A percentile compares a stretch with the other conserved stretches of the same genome.
These are phyloP conservation scores for Colletes gigas DNA, from an alignment of 1,140 invertebrate genomes.

Conservation along the genomic window DNA sequence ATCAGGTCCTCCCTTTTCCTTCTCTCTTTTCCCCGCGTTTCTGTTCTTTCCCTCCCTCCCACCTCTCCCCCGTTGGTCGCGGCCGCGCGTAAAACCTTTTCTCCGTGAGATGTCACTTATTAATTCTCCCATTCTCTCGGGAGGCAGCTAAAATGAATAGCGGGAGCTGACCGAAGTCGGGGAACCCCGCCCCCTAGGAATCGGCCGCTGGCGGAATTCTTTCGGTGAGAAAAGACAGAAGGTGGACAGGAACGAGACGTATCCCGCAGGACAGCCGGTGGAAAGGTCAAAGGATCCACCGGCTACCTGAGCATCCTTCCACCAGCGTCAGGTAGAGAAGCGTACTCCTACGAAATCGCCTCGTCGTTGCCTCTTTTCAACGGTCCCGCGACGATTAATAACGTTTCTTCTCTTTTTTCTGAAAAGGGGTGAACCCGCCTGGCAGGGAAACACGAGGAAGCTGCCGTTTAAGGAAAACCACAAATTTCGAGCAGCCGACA, in stretches of 20 bases:
- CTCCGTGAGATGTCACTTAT: constrained; percentile 79
- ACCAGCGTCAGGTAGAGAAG: constrained; percentile 29
- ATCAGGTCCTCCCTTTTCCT: constrained; percentile 6
- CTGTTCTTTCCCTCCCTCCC: constrained; percentile 25
- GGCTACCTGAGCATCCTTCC: constrained; percentile 74
- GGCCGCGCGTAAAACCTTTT: constrained; percentile 74
- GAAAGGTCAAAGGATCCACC: constrained; percentile 75
- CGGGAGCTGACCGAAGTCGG: constrained; percentile 53
- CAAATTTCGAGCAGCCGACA: constrained; percentile 38
- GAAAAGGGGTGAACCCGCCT: constrained; percentile 38
- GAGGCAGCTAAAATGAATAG: constrained; percentile 71
- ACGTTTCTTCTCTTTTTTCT: constrained; percentile 15
- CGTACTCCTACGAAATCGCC: constrained; percentile 18
- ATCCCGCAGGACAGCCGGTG: constrained; percentile 68
- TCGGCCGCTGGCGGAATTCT: constrained; percentile 66
- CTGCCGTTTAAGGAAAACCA: constrained; percentile 61
- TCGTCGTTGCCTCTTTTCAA: constrained; percentile 51
- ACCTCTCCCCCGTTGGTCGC: constrained; percentile 25
- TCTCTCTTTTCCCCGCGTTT: constrained; percentile 11
- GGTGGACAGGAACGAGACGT: constrained; percentile 63
- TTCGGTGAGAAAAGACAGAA: constrained; percentile 67
- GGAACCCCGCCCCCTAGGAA: constrained; percentile 57
- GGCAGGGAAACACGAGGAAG: constrained; percentile 53
- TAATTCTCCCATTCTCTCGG: constrained; percentile 76
- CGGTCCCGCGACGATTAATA: constrained; percentile 61